Evolutionary conservation across 1,140 invertebrate species (phyloP), one percentile per base, ranked within the genome.

Genomic region (Drosophila equinoxialis): DNA sequence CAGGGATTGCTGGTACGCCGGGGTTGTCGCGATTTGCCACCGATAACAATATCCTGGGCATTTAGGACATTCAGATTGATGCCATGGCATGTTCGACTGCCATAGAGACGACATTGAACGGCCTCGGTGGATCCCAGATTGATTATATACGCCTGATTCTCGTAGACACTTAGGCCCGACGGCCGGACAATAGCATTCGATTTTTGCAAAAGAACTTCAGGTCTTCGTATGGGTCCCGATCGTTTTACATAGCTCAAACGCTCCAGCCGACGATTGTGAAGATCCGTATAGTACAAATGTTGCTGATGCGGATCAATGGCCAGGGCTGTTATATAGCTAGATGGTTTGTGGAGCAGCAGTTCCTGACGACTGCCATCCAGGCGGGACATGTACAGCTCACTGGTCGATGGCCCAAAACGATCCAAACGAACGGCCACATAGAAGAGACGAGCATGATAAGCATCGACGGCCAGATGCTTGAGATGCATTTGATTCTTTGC

Each of bases 271-370:
- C 93, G 94, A 10, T 86, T 83, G 87, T 93, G 94, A 70, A 94
- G 92, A 86, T 96, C 96, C 0, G 94, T 93, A 91, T 95, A 96
- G 84, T 97, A 97, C 1, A 97, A 79, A 42, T 93, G 82, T 68
- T 93, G 93, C 67, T 94, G 94, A 66, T 95, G 93, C 58, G 94
- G 92, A 93, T 97, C 96, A 37, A 94, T 93, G 1, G 95, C 93
- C 0, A 97, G 72, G 0, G 95, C 95, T 2, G 93, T 93, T 11
- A 97, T 94, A 81, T 94, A 94, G 7, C 93, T 81, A 11, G 62
- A 92, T n/a, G 84, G 61, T 1, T 89, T 89, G 59, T 85, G 84
- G 6, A 92, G 48, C 13, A 94, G 6, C 59, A 93, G 71, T 17
- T 92, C 90, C 5, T 64, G 67, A 6, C 93, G 92, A 4, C 90